Evolutionary conservation across 2,888 invertebrate genomes (phyloP), one percentile per base, ranked within the genome.

Genomic region (Macaria notata): DNA sequence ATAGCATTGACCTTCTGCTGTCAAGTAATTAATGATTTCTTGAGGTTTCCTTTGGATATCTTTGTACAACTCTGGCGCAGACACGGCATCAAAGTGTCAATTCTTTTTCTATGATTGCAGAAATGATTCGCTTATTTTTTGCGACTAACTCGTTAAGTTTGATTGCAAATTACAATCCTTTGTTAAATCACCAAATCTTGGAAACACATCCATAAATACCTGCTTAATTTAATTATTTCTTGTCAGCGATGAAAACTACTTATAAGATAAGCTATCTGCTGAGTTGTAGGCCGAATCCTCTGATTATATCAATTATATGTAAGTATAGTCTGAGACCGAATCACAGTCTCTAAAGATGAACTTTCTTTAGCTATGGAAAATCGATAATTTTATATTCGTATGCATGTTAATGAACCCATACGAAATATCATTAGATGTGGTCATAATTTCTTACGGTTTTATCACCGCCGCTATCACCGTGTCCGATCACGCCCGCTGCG

Each of bases 401-500:
- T 6, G 33, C 33, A 36, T 44, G 44, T 38, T 43, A 45, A 45
- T 52, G 48, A 56, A 55, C 46, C 49, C 38, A 39, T 30, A 41
- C 54, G 58, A 54, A 54, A 59, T 59, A 39, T 48, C 47, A 47
- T 59, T 55, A 51, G 54, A 30, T 48, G 54, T 51, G 51, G 59
- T 52, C 49, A 52, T 55, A 59, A 51, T 44, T 61, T 54, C 50
- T 43, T 49, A 54, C 58, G 50, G 51, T 49, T 64, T 73, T 81
- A 78, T 76, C 78, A 73, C 57, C 54, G 59, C 31, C 65, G 63
- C 61, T 81, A 84, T 81, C 80, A 79, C 75, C 79, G 79, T 81
- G 71, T 76, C 86, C 75, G 75, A 86, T 85, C 83, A 82, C 81
- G 79, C 83, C 71, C 71, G 63, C 71, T 73, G 73, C 73, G 81